Percentiles rank a stretch among this genome's conserved stretches.
Evolutionary conservation across 2,113 vertebrate genomes (phyloP).

Genomic region (Pituophis catenifer): DNA sequence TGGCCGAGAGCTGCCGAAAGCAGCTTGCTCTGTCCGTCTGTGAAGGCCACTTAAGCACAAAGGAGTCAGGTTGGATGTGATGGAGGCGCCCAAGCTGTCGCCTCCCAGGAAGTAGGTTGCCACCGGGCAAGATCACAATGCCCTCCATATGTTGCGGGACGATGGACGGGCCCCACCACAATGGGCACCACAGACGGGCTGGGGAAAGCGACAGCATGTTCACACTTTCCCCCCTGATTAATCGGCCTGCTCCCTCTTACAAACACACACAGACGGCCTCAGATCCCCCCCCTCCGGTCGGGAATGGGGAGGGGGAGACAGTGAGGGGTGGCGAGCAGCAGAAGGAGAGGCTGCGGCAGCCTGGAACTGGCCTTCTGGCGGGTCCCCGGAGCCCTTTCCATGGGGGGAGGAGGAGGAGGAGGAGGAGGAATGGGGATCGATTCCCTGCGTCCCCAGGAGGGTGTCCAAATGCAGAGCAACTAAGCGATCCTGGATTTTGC

Average conservation of each 20-base stretch:
- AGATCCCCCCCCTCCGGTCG: not conserved
- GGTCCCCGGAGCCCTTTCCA: not conserved
- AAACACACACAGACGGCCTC: not conserved
- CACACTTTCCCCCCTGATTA: not conserved
- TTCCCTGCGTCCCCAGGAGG: not conserved
- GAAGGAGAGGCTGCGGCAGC: not conserved
- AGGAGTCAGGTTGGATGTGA: not conserved
- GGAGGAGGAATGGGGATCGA: not conserved
- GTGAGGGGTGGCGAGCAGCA: rapidly evolving
- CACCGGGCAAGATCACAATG: conserved; percentile 53
- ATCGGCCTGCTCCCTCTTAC: conserved; percentile 1
- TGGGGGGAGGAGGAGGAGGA: not conserved
- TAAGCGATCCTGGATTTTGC: not conserved
- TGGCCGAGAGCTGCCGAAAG: not conserved
- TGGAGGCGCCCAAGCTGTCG: conserved; percentile 35
- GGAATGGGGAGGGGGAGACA: not conserved
- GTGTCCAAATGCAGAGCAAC: not conserved
- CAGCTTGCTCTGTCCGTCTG: not conserved
- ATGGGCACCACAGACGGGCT: conserved; percentile 7
- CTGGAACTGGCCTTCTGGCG: not conserved
- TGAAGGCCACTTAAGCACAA: not conserved
- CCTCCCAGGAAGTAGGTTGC: conserved; percentile 38
- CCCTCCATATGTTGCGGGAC: conserved; percentile 55
- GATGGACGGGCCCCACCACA: conserved; percentile 20
- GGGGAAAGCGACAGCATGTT: conserved; percentile 14